Evolutionary conservation across 2,888 invertebrate genomes (phyloP), one percentile per base, ranked within the genome.

Genomic region (Ditula angustiorana): DNA sequence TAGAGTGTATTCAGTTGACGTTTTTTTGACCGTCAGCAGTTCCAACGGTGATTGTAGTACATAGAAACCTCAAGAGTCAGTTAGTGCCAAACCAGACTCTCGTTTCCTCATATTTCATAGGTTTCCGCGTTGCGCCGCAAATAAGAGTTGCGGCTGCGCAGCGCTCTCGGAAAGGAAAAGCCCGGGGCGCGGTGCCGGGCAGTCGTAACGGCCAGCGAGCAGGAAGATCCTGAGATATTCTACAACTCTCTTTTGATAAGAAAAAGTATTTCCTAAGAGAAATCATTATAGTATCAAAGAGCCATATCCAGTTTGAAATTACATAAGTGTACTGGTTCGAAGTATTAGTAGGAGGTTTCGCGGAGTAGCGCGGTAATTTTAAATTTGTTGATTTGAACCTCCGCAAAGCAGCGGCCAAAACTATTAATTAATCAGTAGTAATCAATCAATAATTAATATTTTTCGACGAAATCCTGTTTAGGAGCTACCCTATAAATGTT

Each of bases 101-200:
- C 21, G 30, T 53, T 53, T 53, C 33, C 53, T 35, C 21, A 13
- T 53, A 23, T 53, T 35, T 30, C 50, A 23, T 30, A 16, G 35
- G 53, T 35, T 52, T 53, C 35, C 53, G 52, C 52, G 30, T 52
- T 11, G n/a, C 19, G 33, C 33, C 30, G 47, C 33, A 13, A 28
- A n/a, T 28, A 57, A 33, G 28, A 46, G 23, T 46, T 24, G 23
- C 35, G 33, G 26, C 23, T 26, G 52, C 33, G 53, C 23, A n/a
- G 30, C n/a, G 33, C 33, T 21, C 23, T 24, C 13, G n/a, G 11
- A 16, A 35, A 23, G 53, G 46, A 46, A 35, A 35, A 53, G 33
- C 35, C 13, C 5, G 2, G 23, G 52, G 35, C 30, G 49, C 16
- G 49, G 13, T 24, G 7, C 7, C 47, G 10, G 21, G 13, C 46